Base-by-base conservation (phyloP, 2,888 invertebrate genomes). In the Agrochola lychnidis region DNA sequence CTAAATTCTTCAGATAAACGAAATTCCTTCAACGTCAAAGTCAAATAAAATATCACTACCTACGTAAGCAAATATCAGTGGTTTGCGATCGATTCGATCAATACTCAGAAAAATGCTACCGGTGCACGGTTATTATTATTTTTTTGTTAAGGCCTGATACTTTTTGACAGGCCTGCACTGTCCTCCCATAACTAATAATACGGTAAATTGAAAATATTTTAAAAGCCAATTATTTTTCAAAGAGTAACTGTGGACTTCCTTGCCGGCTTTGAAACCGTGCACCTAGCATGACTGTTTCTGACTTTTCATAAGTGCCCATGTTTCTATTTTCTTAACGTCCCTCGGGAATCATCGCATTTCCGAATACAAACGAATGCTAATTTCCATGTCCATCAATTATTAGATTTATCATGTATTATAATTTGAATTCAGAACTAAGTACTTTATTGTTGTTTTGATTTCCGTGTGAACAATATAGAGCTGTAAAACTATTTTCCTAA, bases 1-100 rank as follows among this genome's bases (percentile, higher is more conserved):
- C 45, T 10, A 36, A 22, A 59, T 62, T 73, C 45, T 48, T 73
- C 61, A 72, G 73, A 67, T 73, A 62, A 79, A 79, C 25, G 7
- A 66, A 79, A 62, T 67, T 62, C 48, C 45, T 42, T n/a, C 0
- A 25, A 48, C 40, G 14, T 14, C 59, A 66, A 73, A 79, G 61
- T 67, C 73, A n/a, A 67, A 79, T 56, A 30, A 3, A 73, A 56
- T 73, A 53, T 61, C 22, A 30, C 0, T 42, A 12, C 6, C 16
- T 68, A 36, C n/a, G 51, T 36, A 42, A 61, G 77, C 61, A 61
- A 36, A 53, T 69, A 77, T 42, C 16, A n/a, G 36, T 16, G 2
- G 10, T 16, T 56, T 30, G 30, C 14, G 2, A 10, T 67, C 19
- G 22, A 61, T 51, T 45, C 22, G 9, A 42, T 51, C 0, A 59